Evolutionary conservation across 2,797 vertebrate species (phyloP).

Genomic region (Artibeus lituratus): DNA sequence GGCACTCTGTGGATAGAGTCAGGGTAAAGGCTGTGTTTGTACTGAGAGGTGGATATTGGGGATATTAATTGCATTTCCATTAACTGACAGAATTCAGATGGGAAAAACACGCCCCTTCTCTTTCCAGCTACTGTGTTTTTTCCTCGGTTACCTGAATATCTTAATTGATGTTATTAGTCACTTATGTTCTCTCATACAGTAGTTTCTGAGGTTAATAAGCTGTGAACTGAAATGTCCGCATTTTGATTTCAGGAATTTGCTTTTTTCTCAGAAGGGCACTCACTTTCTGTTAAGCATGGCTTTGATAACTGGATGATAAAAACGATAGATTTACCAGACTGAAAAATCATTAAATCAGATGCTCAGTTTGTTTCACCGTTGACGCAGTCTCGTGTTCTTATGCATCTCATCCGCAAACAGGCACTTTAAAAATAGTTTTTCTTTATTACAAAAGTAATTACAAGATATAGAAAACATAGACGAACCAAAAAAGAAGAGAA

Average conservation of each 20-base stretch:
- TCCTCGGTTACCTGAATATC: background rate
- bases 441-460: background rate
- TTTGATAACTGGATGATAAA: background rate
- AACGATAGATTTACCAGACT: background rate
- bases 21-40: background rate
- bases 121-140: background rate
- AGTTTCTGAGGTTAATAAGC: background rate
- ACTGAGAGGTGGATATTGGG: background rate
- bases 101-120: background rate
- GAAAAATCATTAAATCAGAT: background rate
- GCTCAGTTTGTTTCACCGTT: background rate
- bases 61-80: background rate
- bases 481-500: background rate
- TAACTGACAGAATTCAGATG: background rate
- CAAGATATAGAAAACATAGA: background rate
- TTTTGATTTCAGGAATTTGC: slow-evolving; percentile 29
- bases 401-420: background rate
- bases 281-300: background rate
- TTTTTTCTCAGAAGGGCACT: background rate
- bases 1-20: background rate
- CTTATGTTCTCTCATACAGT: background rate
- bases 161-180: slow-evolving; percentile 8
- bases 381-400: background rate
- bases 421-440: slow-evolving; percentile 25
- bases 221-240: slow-evolving; percentile 21